phyloP scores from a whole-genome alignment of 2,888 invertebrate genomes.

The Tenthredo amoena region DNA sequence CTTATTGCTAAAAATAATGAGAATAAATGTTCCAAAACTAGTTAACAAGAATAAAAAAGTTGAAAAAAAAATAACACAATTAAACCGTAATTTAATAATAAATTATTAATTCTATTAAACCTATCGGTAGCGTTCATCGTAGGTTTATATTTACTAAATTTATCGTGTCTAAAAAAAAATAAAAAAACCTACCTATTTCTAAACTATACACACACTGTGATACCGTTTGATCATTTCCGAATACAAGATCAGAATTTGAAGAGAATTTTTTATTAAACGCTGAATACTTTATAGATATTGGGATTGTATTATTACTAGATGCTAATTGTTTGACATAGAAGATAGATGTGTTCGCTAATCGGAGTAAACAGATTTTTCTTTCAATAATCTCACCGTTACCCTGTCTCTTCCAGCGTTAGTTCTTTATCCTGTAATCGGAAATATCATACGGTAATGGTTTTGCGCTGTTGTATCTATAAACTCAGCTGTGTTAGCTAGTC shows the following conservation, averaged over 20 bases:
- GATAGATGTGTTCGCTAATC: not conserved
- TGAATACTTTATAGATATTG: not conserved
- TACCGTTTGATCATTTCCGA: conserved; percentile 13
- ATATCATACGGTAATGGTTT: not conserved
- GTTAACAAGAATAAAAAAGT: not conserved
- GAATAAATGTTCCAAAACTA: conserved; percentile 53
- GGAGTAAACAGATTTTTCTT: not conserved
- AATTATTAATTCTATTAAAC: conserved; percentile 25
- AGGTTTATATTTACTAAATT: conserved; percentile 33
- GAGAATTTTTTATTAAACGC: not conserved
- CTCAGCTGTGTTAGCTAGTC: conserved; percentile 47
- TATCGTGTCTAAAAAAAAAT: conserved; percentile 2
- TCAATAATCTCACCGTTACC: not conserved
- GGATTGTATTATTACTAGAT: not conserved
- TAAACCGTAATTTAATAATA: conserved; percentile 27
- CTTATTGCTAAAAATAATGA: conserved; percentile 60
- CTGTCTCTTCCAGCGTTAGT: not conserved
- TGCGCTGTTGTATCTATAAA: conserved; percentile 32
- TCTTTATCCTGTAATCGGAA: not conserved
- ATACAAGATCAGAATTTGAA: not conserved
- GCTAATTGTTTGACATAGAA: not conserved
- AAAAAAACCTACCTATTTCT: not conserved
- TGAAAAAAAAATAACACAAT: not conserved
- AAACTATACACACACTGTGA: conserved; percentile 11
- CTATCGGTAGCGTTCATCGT: conserved; percentile 13